Conservation (phyloP, 2,113 vertebrate species). For the Jaculus jaculus region DNA sequence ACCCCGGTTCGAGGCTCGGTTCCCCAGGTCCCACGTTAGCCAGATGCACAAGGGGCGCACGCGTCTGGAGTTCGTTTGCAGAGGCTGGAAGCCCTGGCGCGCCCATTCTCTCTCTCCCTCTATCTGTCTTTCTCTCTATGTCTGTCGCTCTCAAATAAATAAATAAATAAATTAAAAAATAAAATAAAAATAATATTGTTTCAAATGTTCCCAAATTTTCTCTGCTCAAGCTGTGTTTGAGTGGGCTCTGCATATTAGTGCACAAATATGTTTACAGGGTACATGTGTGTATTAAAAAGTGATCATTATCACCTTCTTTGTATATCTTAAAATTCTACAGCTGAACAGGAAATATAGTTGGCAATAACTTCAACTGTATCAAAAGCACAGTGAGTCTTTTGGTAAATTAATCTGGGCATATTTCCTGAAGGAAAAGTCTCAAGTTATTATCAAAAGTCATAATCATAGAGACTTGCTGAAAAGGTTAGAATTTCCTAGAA, state of each 20-base stretch:
- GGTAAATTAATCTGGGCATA: not conserved
- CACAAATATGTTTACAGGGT: not conserved
- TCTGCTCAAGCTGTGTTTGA: not conserved
- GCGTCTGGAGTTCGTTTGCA: too few species aligned
- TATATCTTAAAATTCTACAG: not conserved
- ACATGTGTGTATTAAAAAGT: not conserved
- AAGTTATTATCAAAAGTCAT: not conserved
- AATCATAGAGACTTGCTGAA: not conserved
- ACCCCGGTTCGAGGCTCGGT: too few species aligned
- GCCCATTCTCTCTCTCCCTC: too few species aligned
- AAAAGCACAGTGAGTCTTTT: not conserved
- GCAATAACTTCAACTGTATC: not conserved
- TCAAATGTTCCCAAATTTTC: not conserved
- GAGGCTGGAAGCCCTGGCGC: too few species aligned
- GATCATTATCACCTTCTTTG: not conserved
- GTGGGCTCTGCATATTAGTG: not conserved
- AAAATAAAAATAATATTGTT: not conserved
- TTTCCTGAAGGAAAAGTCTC: not conserved
- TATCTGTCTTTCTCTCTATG: too few species aligned
- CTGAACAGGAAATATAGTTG: not conserved
- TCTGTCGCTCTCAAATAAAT: too few species aligned
- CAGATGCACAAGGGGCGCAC: too few species aligned
- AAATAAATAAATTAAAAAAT: too few species aligned
- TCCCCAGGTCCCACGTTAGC: too few species aligned
- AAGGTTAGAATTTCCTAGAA: not conserved